These are phyloP conservation scores for Heliconius eleuchia DNA, from an alignment of 1,140 invertebrate species.

Conservation along the genomic window DNA sequence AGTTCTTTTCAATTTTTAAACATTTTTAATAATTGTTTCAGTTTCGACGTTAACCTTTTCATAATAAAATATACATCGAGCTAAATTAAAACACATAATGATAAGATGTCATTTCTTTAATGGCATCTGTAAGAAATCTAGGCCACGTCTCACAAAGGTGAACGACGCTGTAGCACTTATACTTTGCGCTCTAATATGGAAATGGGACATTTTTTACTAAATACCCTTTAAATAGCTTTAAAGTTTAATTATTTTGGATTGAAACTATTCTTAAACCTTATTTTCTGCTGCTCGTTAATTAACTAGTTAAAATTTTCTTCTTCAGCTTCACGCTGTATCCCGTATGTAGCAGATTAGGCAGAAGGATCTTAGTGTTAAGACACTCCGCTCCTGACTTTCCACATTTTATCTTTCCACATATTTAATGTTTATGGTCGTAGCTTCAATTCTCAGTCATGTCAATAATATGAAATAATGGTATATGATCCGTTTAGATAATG, in stretches of 20 bases:
- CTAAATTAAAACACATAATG: neutral
- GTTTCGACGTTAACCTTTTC: neutral
- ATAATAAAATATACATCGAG: neutral
- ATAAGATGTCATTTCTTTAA: conserved; percentile 11
- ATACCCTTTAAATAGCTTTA: neutral
- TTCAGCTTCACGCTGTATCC: too few species aligned
- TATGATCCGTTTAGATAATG: too few species aligned
- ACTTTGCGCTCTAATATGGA: neutral
- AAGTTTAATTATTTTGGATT: neutral
- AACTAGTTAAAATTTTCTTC: too few species aligned
- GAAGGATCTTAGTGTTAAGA: too few species aligned
- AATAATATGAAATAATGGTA: too few species aligned
- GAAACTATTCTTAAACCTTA: neutral
- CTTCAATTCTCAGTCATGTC: too few species aligned
- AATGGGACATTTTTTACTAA: conserved; percentile 2
- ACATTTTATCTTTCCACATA: too few species aligned
- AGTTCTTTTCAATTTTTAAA: too few species aligned
- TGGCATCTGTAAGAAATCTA: conserved; percentile 11
- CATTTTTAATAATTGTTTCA: neutral
- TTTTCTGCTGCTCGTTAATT: too few species aligned
- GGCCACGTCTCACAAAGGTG: conserved; percentile 5
- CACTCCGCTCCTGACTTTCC: too few species aligned
- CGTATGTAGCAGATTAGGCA: too few species aligned
- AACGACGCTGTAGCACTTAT: conserved; percentile 1
- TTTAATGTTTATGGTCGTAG: too few species aligned